Percentiles rank a stretch among this genome's conserved stretches.
Evolutionary conservation across 2,797 vertebrate genomes (phyloP).

Genomic region (Anguilla pacifica): DNA sequence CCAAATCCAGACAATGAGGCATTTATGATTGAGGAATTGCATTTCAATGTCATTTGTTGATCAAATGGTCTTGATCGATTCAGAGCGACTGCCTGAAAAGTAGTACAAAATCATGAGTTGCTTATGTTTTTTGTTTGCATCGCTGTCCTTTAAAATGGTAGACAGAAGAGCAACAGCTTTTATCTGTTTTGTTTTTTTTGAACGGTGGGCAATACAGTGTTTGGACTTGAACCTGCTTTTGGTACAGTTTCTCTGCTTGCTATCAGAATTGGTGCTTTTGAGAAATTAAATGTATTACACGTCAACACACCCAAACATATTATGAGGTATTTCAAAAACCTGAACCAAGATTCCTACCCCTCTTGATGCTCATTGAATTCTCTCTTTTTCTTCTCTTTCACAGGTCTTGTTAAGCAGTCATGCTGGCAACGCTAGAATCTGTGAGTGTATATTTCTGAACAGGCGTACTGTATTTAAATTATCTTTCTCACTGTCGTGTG

Average conservation of each 20-base stretch:
- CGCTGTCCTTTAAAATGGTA: neutral
- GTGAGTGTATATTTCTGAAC: slow-evolving; percentile 56
- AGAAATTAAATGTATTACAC: neutral
- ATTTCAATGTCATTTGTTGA: neutral
- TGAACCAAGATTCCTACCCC: neutral
- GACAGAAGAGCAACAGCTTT: neutral
- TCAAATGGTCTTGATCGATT: neutral
- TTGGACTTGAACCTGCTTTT: neutral
- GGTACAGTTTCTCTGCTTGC: neutral
- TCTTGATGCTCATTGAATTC: slow-evolving; percentile 30
- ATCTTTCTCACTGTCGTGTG: neutral
- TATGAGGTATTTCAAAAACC: neutral
- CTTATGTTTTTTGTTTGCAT: neutral
- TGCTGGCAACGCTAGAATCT: slow-evolving; percentile 66
- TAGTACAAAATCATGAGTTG: neutral
- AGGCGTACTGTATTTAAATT: neutral
- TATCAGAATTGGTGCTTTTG: neutral
- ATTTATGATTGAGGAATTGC: neutral
- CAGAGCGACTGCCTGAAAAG: neutral
- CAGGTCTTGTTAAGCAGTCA: slow-evolving; percentile 30
- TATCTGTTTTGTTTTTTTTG: neutral
- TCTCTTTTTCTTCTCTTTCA: slow-evolving; percentile 27
- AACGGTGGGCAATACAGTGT: neutral
- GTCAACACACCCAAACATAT: neutral
- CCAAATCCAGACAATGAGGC: neutral